Percentiles rank a stretch among this genome's conserved stretches.
Conservation (phyloP, 2,113 vertebrate species). For the Sinocyclocheilus maitianheensis region DNA sequence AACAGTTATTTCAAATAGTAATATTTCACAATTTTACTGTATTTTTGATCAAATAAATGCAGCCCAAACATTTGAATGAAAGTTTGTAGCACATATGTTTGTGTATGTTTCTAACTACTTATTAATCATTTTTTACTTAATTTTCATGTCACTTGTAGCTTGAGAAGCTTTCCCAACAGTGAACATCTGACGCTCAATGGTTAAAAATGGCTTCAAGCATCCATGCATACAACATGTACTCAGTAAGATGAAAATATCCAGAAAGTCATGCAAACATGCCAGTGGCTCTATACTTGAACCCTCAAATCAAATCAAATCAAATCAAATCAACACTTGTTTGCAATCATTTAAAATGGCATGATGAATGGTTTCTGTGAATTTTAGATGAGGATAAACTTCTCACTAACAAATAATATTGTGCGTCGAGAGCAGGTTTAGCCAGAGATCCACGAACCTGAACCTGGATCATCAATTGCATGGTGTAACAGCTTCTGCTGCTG, state of each 20-base stretch:
- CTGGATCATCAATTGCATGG: conserved; percentile 50
- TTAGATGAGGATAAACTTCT: conserved; percentile 57
- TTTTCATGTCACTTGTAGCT: background rate
- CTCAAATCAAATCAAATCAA: conserved; percentile 33
- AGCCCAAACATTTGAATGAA: background rate
- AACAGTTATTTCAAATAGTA: background rate
- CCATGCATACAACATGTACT: background rate
- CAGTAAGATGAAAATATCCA: background rate
- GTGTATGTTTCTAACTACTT: background rate
- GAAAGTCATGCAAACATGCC: background rate
- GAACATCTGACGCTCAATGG: background rate
- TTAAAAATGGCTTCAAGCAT: background rate
- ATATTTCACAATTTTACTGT: background rate
- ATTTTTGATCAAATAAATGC: background rate
- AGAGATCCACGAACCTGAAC: conserved; percentile 45
- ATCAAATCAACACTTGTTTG: conserved; percentile 44
- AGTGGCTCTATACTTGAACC: background rate
- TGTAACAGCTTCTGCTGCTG: conserved; percentile 47
- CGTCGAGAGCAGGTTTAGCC: conserved; percentile 45
- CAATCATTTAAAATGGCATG: conserved; percentile 45
- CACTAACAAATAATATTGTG: conserved; percentile 17
- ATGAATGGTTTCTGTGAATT: conserved; percentile 48
- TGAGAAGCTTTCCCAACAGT: background rate
- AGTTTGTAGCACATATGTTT: background rate
- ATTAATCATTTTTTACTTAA: background rate